These are phyloP conservation scores for Trinectes maculatus DNA, from an alignment of 2,113 vertebrate species.

Conservation along the genomic window DNA sequence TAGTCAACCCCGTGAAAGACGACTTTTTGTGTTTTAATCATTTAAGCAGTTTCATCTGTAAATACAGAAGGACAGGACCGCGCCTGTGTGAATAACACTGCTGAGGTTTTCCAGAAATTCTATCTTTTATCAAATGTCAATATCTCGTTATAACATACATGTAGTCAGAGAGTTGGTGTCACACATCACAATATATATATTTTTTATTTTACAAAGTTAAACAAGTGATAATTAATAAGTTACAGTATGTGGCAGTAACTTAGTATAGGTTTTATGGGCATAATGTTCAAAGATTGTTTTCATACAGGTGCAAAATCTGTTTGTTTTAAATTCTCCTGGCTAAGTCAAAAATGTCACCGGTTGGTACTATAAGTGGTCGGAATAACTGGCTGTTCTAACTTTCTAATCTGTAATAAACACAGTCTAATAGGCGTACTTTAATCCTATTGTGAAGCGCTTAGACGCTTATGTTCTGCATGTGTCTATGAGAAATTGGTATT, in stretches of 20 bases:
- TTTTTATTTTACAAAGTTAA: neutral
- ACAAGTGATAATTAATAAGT: neutral
- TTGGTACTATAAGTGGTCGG: conserved; percentile 5
- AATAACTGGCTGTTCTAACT: conserved; percentile 53
- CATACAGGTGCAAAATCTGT: neutral
- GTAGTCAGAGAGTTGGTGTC: no score
- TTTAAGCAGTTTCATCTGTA: neutral
- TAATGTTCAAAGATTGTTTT: neutral
- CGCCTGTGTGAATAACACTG: neutral
- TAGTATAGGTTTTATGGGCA: neutral
- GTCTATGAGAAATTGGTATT: conserved; percentile 84
- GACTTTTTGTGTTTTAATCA: neutral
- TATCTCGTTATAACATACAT: no score
- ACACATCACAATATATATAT: neutral
- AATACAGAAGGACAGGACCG: neutral
- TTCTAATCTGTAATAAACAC: conserved; percentile 67
- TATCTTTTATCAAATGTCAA: no score
- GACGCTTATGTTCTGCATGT: conserved; percentile 76
- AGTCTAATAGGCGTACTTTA: conserved; percentile 67
- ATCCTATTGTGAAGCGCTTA: conserved; percentile 67
- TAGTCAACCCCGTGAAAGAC: neutral
- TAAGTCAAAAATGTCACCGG: neutral
- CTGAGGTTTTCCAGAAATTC: no score
- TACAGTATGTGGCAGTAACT: neutral
- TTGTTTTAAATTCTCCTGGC: neutral